A percentile compares a stretch with the other conserved stretches of the same genome.
Conservation (phyloP, 2,888 invertebrate genomes). For the Andrena haemorrhoa region DNA sequence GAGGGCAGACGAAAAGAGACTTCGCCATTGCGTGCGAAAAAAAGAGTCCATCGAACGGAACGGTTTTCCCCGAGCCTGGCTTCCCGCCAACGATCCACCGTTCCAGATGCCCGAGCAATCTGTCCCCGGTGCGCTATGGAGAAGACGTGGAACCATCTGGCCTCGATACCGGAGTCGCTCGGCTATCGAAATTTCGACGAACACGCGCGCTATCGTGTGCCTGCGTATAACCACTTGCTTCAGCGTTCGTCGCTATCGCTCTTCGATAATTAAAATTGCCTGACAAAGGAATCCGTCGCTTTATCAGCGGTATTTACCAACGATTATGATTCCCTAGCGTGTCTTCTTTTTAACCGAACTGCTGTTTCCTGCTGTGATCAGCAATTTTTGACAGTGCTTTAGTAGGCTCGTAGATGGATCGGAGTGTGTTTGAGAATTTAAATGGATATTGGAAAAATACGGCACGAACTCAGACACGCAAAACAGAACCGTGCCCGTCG, state of each 20-base stretch:
- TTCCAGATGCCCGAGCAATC: conserved; percentile 60
- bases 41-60: conserved; percentile 51
- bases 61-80: conserved; percentile 59
- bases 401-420: background rate
- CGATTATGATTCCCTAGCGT: conserved; percentile 12
- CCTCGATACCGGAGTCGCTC: conserved; percentile 31
- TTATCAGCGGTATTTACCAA: conserved; percentile 34
- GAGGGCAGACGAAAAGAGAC: conserved; percentile 5
- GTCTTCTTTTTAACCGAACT: background rate
- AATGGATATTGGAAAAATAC: background rate
- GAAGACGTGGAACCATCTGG: conserved; percentile 52
- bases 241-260: conserved; percentile 25
- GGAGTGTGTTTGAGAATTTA: background rate
- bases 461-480: conserved; percentile 39
- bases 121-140: conserved; percentile 41
- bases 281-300: conserved; percentile 9
- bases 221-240: background rate
- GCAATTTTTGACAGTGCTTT: background rate
- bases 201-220: conserved; percentile 26
- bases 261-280: conserved; percentile 42
- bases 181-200: conserved; percentile 44
- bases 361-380: background rate
- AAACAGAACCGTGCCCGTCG: conserved; percentile 67
- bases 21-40: conserved; percentile 56
- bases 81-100: conserved; percentile 56